Base-by-base conservation (phyloP, 1,140 invertebrate genomes). In the Ganaspis sp. region DNA sequence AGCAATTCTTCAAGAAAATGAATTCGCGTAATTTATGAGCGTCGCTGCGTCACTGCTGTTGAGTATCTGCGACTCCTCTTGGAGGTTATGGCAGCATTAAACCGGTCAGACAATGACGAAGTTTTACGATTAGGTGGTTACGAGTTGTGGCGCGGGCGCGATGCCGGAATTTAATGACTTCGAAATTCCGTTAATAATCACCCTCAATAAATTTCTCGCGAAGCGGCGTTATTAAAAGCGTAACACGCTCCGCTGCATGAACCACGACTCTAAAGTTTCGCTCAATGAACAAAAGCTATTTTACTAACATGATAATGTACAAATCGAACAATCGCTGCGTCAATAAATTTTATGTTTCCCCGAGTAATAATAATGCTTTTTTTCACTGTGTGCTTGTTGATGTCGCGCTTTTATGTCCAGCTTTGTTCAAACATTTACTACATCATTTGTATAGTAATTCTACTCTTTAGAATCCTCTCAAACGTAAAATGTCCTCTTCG, bases 121-220 rank as follows among this genome's bases (percentile, higher is more conserved):
- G 75, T 76, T 84, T 83, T 81, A 81, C 79, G 79, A 81, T 70
- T 45, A 74, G 54, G 73, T 37, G 73, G 19, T 49, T 49, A 17
- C 75, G 70, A 72, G 40, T 42, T 42, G 75, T 70, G 75, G 74
- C 72, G 78, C 53, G 17, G 4, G 74, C 72, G 78, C 53, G 17
- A 5, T 29, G 40, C 75, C 80, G 74, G 81, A 81, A 83, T 82
- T 85, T 84, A 83, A 86, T 76, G 82, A 81, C 86, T 81, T 80
- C 76, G 81, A 84, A 87, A 86, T 87, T 87, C 84, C 84, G 82
- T 84, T 85, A 87, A 86, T 87, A 87, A 86, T 83, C 79, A 72
- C 74, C 45, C 74, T 80, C 79, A 87, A 84, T 87, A 87, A 87
- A 85, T 83, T 81, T 77, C 69, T 72, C 54, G 37, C 53, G 9